Evolutionary conservation across 2,797 vertebrate species (phyloP), one percentile per base, ranked within the genome.

Genomic region (Chaunax sp.): DNA sequence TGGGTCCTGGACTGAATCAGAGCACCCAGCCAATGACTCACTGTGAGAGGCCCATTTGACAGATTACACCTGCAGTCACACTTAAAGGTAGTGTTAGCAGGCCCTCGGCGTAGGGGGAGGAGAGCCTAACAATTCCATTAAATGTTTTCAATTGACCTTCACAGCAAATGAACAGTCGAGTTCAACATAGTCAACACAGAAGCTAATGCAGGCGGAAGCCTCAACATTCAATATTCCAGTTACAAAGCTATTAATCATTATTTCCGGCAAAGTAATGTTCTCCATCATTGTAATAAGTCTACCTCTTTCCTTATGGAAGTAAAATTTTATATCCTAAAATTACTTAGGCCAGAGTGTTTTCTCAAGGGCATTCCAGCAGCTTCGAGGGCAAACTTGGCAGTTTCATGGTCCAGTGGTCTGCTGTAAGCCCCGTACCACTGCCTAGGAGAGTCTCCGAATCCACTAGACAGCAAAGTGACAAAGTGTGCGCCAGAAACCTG

Each of bases 61-160:
- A 90, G 85, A 92, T 92, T 89, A 90, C 88, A 92, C 90, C 88
- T 90, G 87, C 90, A 89, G 89, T 88, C 86, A 79, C 85, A 90
- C 89, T 92, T 89, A 92, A 90, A 90, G 86, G 83, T 88, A 92
- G 90, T 84, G 88, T 85, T 85, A 86, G 87, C 59, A 35, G 72
- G 77, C 78, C 75, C 74, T 75, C 44, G n/a, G 77, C 41, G 22
- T 61, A 69, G 63, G 53, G 71, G 74, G 75, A 88, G 59, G 69
- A 82, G 63, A 70, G 69, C 67, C 77, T 71, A 80, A 87, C 85
- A 74, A 79, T 90, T 81, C 78, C 84, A 80, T 83, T 82, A 91
- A 90, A 87, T 88, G 84, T 78, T 88, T 86, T 83, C 86, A 80
- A 75, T 88, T 92, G 87, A 92, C 91, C 90, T 92, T 90, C 87